Evolutionary conservation across 2,113 vertebrate genomes (phyloP).

Genomic region (Oncorhynchus kisutch): DNA sequence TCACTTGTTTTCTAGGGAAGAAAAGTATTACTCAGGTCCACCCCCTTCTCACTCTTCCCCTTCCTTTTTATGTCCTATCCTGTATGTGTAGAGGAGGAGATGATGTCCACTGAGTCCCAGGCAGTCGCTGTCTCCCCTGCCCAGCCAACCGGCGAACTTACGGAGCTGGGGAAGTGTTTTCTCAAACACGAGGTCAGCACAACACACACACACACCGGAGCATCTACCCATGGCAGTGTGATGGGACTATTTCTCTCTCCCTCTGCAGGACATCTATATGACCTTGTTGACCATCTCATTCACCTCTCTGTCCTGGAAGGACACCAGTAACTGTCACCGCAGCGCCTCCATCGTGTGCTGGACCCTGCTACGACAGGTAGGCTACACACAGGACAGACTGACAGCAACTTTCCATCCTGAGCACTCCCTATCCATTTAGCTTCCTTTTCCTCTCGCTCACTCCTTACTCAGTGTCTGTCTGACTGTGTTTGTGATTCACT

Average conservation of each 20-base stretch:
- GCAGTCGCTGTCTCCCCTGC: slow-evolving; percentile 37
- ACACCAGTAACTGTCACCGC: slow-evolving; percentile 89
- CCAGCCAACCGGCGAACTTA: slow-evolving; percentile 78
- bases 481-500: too few relatives aligned
- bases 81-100: slow-evolving; percentile 82
- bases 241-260: neutral
- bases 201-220: neutral
- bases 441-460: neutral
- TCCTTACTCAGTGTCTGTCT: neutral
- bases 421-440: neutral
- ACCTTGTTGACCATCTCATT: slow-evolving; percentile 86
- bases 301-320: slow-evolving; percentile 91
- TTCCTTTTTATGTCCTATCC: too few relatives aligned
- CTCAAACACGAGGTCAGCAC: slow-evolving; percentile 85
- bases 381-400: neutral
- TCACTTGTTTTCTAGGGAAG: too few relatives aligned
- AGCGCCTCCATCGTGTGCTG: slow-evolving; percentile 91
- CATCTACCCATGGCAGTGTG: neutral
- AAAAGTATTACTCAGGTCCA: too few relatives aligned
- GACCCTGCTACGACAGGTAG: slow-evolving; percentile 88
- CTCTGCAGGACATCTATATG: slow-evolving; percentile 84
- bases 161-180: slow-evolving; percentile 89
- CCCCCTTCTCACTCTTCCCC: too few relatives aligned
- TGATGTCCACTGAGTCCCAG: slow-evolving; percentile 84
- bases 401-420: too few relatives aligned